These are phyloP conservation scores for Melipona beecheii DNA, from an alignment of 2,888 invertebrate species.

Conservation along the genomic window DNA sequence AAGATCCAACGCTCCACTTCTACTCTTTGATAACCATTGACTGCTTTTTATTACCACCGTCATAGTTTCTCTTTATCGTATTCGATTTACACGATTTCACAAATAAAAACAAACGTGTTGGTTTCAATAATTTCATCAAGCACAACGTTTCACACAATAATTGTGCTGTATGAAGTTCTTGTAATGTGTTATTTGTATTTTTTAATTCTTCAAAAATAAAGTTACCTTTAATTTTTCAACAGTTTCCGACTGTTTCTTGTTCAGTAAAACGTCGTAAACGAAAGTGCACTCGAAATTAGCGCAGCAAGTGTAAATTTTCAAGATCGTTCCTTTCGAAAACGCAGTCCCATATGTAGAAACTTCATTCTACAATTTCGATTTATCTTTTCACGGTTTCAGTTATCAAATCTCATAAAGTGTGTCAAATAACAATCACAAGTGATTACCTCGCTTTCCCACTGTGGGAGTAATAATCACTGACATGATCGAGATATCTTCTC, in stretches of 20 bases:
- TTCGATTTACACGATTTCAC: neutral
- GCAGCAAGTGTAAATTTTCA: neutral
- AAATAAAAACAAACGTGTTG: neutral
- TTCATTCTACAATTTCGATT: neutral
- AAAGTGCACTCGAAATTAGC: neutral
- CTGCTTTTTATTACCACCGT: neutral
- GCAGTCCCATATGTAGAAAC: neutral
- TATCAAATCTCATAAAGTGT: neutral
- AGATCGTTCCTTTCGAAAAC: neutral
- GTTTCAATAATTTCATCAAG: neutral
- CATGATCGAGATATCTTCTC: slow-evolving; percentile 84
- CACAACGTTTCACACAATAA: neutral
- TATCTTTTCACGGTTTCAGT: neutral
- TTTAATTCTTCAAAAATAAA: too few species aligned
- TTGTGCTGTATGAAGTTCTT: neutral
- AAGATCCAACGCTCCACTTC: too few species aligned
- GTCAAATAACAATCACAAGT: neutral
- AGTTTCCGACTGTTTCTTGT: too few species aligned
- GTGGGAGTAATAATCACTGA: slow-evolving; percentile 85
- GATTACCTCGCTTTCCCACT: slow-evolving; percentile 85
- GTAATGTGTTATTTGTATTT: too few species aligned
- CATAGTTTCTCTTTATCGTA: neutral
- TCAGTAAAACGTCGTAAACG: neutral
- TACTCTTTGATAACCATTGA: neutral
- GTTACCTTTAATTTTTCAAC: too few species aligned